phyloP scores from a whole-genome alignment of 2,888 invertebrate species.

The Oscheius sp. region DNA sequence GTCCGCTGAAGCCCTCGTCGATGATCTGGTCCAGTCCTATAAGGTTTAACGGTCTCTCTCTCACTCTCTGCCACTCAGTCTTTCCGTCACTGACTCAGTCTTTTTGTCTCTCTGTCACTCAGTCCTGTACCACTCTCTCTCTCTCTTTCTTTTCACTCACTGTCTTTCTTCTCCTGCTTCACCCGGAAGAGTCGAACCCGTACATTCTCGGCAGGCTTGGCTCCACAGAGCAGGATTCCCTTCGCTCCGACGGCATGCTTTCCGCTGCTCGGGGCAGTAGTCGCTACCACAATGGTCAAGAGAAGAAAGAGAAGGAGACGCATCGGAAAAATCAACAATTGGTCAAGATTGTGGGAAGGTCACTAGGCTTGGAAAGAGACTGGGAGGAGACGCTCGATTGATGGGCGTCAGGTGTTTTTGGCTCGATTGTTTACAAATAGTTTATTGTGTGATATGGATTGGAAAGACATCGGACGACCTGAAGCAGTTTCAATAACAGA shows the following conservation, averaged over 20 bases:
- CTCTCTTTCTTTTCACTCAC: slow-evolving; percentile 22
- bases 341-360: too few relatives aligned
- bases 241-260: slow-evolving; percentile 29
- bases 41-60: not conserved
- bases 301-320: slow-evolving; percentile 14
- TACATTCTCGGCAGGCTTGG: slow-evolving; percentile 53
- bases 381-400: too few relatives aligned
- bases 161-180: slow-evolving; percentile 53
- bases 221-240: slow-evolving; percentile 57
- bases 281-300: not conserved
- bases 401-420: too few relatives aligned
- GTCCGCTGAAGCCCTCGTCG: slow-evolving; percentile 50
- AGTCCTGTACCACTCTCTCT: too few relatives aligned
- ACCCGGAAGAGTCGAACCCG: slow-evolving; percentile 56
- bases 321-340: not conserved
- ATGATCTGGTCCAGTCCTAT: slow-evolving; percentile 53
- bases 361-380: too few relatives aligned
- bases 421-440: not conserved
- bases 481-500: not conserved
- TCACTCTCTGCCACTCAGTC: too few relatives aligned
- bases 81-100: too few relatives aligned
- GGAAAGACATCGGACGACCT: slow-evolving; percentile 23
- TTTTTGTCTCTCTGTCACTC: too few relatives aligned
- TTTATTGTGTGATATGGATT: not conserved
- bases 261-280: slow-evolving; percentile 11